Evolutionary conservation across 2,113 vertebrate species (phyloP), one percentile per base, ranked within the genome.

Genomic region (Tylochromis polylepis): DNA sequence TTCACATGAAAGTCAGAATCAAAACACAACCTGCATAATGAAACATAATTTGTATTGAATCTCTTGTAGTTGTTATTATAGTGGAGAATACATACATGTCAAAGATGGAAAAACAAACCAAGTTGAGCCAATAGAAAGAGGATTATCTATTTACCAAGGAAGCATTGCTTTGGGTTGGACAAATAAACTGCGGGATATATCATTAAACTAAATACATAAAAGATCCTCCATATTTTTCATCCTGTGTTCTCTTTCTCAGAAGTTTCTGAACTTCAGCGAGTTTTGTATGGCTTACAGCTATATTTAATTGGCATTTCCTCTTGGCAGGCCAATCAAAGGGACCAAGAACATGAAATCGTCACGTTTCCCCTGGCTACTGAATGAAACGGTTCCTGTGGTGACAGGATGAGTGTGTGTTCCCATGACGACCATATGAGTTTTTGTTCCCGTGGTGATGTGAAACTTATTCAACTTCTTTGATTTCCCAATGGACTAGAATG

Each of bases 381-480:
- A 58, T 62, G 43, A 86, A 85, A 60, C 2, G 15, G 29, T 55
- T 91, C 75, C 85, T 79, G 36, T 51, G 41, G 88, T 77, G 85
- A 29, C 57, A 51, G 82, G 88, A 85, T 43, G 83, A 83, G 36
- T 65, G 75, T 65, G 75, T 59, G 87, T 82, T 92, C 92, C 83
- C 87, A 84, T 80, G 70, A 27, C 22, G 67, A 81, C 90, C 38
- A 22, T 84, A 34, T 86, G 80, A 88, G 81, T 60, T 83, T 92
- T 88, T 82, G 70, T 84, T 88, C 88, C 85, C 8, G 49, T 88
- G 83, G 92, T 79, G 82, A 91, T 89, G 80, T 84, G n/a, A 88
- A 92, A 92, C 80, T 91, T 92, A 87, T 87, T 92, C 90, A 59
- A 82, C 49, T 79, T 87, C 89, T 91, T 92, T 93, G 87, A 93